Base-by-base conservation (phyloP, 2,888 invertebrate species). In the Catocala fraxini region DNA sequence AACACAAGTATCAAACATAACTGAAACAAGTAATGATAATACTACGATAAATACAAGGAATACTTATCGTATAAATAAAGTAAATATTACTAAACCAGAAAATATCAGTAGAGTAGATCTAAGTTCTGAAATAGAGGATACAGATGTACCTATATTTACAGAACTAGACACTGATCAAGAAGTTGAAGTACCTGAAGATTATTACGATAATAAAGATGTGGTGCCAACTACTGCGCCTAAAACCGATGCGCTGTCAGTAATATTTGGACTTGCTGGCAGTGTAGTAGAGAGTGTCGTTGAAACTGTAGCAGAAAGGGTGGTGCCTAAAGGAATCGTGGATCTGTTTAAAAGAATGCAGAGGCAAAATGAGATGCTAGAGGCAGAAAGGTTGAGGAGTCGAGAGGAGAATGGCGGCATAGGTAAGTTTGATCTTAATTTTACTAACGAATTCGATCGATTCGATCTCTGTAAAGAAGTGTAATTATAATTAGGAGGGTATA, bases 321-420 rank as follows among this genome's bases (percentile, higher is more conserved):
- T 94, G 0, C 94, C 94, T 0, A 91, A 93, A 66, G 87, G 91
- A 6, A 80, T 94, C 0, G 90, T 83, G 63, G 94, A 94, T 64
- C 66, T 94, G 47, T 91, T 94, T 56, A 91, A 87, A 65, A 82
- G 94, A 58, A 93, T 94, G 90, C 94, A 94, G 79, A 86, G 81
- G 55, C 94, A 94, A 71, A 94, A 81, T 58, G 93, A 93, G 66
- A 91, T 91, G 6, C 66, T 94, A 56, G 94, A 94, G 77, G 90
- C 91, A 0, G 92, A 94, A 70, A 88, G 87, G 42, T 73, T 94
- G 47, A 86, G 94, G 64, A 94, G 94, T 70, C 85, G 90, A 15
- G 94, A 94, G 71, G 94, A 94, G 68, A 94, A 94, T 77, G 94
- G 94, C 0, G 94, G 94, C 10, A 73, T 94, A 45, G 94, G 94